Base-by-base conservation (phyloP, 2,888 invertebrate species). In the Leuctra nigra region DNA sequence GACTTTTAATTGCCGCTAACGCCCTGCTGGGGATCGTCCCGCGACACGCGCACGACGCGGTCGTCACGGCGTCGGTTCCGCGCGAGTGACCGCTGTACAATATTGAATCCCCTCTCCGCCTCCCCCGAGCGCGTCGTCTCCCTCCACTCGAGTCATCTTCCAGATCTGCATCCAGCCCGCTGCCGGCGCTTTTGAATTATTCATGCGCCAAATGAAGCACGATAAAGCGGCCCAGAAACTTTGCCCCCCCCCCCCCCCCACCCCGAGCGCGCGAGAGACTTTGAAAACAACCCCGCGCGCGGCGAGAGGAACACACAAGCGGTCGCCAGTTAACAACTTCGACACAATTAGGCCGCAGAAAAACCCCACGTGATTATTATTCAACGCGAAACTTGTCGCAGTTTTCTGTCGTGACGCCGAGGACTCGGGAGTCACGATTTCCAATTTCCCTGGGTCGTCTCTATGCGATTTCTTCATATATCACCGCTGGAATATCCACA, bases 121-220 rank as follows among this genome's bases (percentile, higher is more conserved):
- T 33, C 33, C n/a, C n/a, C n/a, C n/a, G n/a, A n/a, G n/a, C n/a
- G n/a, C n/a, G n/a, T n/a, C n/a, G n/a, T n/a, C 6, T 29, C 29
- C 11, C 29, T 29, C 7, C 29, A 29, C 29, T 38, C 38, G 11
- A 4, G 16, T 4, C 16, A 14, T 38, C n/a, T n/a, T n/a, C n/a
- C 46, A 47, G 36, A 55, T 35, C 55, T 55, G 50, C 38, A 55
- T 44, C 35, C 14, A 25, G 48, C 48, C 36, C 46, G 41, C 14
- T 36, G 18, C 36, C 50, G 44, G 35, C 41, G 47, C 54, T 48
- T 58, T 16, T 58, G 58, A 58, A 58, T 58, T 29, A 58, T 58
- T 58, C 58, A 58, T 58, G 50, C 14, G 54, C 41, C 58, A 58
- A 58, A 58, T 55, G 58, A 58, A 58, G 58, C 58, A 35, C 52